phyloP scores from a whole-genome alignment of 2,888 invertebrate genomes.

The Orchestes rusci region DNA sequence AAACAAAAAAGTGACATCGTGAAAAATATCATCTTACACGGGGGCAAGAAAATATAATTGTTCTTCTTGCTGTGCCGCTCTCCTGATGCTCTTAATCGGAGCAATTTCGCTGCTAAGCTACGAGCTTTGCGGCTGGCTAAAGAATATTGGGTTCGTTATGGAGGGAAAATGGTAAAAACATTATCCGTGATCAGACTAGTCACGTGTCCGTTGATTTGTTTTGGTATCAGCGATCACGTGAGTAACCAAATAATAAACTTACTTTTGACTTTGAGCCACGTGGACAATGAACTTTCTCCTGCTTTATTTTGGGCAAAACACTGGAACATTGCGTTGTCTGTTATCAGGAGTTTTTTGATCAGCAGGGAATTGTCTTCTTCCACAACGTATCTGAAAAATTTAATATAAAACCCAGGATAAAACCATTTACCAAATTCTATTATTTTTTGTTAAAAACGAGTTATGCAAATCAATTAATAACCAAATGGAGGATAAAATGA shows the following conservation, averaged over 20 bases:
- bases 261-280: slow-evolving; percentile 95
- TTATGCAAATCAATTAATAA: too few relatives aligned
- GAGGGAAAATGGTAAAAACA: not conserved
- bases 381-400: slow-evolving; percentile 56
- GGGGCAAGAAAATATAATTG: slow-evolving; percentile 39
- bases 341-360: slow-evolving; percentile 71
- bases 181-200: too few relatives aligned
- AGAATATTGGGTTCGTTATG: slow-evolving; percentile 6
- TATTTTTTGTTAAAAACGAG: too few relatives aligned
- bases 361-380: slow-evolving; percentile 76
- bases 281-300: slow-evolving; percentile 81
- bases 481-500: too few relatives aligned
- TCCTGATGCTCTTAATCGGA: slow-evolving; percentile 38
- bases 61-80: slow-evolving; percentile 43
- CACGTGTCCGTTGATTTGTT: not conserved
- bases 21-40: slow-evolving; percentile 39
- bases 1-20: slow-evolving; percentile 13
- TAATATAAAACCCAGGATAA: too few relatives aligned
- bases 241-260: slow-evolving; percentile 46
- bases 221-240: not conserved
- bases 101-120: slow-evolving; percentile 38
- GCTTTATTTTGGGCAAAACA: slow-evolving; percentile 88
- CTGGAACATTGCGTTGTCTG: slow-evolving; percentile 91
- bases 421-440: too few relatives aligned
- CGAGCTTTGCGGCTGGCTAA: slow-evolving; percentile 32